These are phyloP conservation scores for Troides oblongomaculatus DNA, from an alignment of 2,888 invertebrate genomes.

Conservation along the genomic window DNA sequence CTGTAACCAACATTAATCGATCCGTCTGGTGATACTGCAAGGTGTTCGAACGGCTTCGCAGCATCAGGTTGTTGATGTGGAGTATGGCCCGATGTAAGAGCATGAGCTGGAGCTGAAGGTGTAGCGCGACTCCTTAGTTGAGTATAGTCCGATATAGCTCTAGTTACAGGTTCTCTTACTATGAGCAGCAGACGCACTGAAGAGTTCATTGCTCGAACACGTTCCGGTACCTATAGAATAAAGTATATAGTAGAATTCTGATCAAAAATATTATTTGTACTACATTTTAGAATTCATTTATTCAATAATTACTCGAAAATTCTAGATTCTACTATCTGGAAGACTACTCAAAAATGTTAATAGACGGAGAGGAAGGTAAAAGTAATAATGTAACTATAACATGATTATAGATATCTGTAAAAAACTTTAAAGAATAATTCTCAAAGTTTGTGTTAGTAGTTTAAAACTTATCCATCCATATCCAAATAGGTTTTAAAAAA, in stretches of 20 bases:
- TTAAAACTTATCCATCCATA: no score
- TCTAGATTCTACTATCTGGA: no score
- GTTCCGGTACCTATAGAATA: slow-evolving; percentile 87
- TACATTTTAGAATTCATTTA: no score
- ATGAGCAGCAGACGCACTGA: slow-evolving; percentile 94
- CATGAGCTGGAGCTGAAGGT: slow-evolving; percentile 82
- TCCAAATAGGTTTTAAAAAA: background rate
- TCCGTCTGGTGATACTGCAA: slow-evolving; percentile 89
- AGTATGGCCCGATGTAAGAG: slow-evolving; percentile 44
- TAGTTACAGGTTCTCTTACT: slow-evolving; percentile 96
- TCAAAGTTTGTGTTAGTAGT: no score
- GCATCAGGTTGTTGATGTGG: slow-evolving; percentile 59
- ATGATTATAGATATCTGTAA: no score
- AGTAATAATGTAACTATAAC: no score
- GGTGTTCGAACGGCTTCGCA: slow-evolving; percentile 87
- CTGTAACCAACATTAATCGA: slow-evolving; percentile 90
- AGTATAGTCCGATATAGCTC: slow-evolving; percentile 98
- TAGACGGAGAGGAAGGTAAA: no score
- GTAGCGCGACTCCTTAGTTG: slow-evolving; percentile 92
- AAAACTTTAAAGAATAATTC: no score
- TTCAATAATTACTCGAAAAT: no score
- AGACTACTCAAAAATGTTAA: no score
- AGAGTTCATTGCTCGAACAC: slow-evolving; percentile 96
- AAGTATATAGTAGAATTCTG: background rate
- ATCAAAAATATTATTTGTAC: background rate